Percentiles rank a stretch among this genome's conserved stretches.
Conservation (phyloP, 1,140 invertebrate species). For the Batillaria attramentaria region DNA sequence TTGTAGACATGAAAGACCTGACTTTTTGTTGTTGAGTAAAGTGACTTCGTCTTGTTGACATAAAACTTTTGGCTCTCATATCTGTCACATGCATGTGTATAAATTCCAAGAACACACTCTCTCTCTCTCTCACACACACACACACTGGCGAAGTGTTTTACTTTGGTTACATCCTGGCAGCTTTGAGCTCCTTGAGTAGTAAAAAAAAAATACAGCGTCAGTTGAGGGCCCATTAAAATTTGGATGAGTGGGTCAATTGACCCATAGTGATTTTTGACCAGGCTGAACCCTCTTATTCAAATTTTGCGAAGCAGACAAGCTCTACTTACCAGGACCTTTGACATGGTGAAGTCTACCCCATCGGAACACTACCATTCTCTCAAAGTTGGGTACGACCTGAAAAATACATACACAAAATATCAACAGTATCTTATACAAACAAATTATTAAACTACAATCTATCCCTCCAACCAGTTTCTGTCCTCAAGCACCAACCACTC, state of each 20-base stretch:
- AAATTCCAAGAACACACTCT: not conserved
- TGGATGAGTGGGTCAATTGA: too few species aligned
- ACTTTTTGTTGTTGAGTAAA: too few species aligned
- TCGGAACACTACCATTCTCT: conserved; percentile 62
- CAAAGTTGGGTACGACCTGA: conserved; percentile 53
- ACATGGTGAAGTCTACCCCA: conserved; percentile 51
- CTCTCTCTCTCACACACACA: too few species aligned
- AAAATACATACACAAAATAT: conserved; percentile 29
- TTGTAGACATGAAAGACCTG: too few species aligned
- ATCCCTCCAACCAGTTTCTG: not conserved
- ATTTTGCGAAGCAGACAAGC: not conserved
- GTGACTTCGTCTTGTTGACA: too few species aligned
- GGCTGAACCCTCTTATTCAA: too few species aligned
- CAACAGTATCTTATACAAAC: not conserved
- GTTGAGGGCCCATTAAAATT: too few species aligned
- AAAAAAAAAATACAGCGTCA: conserved; percentile 12
- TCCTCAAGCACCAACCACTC: not conserved
- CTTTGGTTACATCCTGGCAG: too few species aligned
- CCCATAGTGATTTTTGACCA: too few species aligned
- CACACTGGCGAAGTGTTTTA: too few species aligned
- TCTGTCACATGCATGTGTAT: not conserved
- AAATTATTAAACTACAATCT: not conserved
- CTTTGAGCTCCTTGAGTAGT: too few species aligned
- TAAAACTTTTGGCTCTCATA: too few species aligned
- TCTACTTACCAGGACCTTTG: conserved; percentile 60